These are phyloP conservation scores for Tinamus major DNA, from an alignment of 2,797 vertebrate genomes.

Conservation along the genomic window DNA sequence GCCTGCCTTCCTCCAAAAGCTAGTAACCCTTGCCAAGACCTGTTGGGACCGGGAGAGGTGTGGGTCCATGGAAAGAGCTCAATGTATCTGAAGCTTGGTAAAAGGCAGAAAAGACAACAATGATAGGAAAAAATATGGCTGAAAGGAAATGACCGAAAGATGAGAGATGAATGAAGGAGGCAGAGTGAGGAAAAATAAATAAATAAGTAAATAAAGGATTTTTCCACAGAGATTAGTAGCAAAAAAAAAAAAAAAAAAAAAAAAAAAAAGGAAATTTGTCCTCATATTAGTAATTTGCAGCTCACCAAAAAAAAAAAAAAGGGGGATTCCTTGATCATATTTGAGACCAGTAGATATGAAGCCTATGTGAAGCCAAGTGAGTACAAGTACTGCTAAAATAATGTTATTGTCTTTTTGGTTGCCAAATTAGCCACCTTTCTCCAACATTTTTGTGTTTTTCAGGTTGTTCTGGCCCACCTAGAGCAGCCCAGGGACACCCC, in stretches of 20 bases:
- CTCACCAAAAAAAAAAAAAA: background rate
- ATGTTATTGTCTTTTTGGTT: background rate
- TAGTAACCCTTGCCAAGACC: background rate
- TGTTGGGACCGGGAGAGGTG: background rate
- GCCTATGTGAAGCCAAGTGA: background rate
- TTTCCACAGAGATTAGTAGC: background rate
- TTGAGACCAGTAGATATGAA: background rate
- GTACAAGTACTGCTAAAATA: background rate
- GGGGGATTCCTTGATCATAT: accelerated
- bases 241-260: background rate
- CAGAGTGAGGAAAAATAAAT: background rate
- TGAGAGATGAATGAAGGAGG: background rate
- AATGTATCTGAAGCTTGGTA: background rate
- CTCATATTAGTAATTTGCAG: background rate
- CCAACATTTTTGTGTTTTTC: background rate
- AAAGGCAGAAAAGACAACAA: background rate
- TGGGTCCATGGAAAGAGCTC: background rate
- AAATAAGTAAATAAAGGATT: background rate
- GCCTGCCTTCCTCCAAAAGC: background rate
- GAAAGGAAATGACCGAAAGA: background rate
- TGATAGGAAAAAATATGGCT: background rate
- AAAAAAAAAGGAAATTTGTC: background rate
- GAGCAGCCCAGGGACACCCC: background rate
- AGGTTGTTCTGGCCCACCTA: background rate
- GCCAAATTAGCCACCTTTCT: background rate